Conservation (phyloP, 2,113 vertebrate species). For the Bungarus multicinctus region DNA sequence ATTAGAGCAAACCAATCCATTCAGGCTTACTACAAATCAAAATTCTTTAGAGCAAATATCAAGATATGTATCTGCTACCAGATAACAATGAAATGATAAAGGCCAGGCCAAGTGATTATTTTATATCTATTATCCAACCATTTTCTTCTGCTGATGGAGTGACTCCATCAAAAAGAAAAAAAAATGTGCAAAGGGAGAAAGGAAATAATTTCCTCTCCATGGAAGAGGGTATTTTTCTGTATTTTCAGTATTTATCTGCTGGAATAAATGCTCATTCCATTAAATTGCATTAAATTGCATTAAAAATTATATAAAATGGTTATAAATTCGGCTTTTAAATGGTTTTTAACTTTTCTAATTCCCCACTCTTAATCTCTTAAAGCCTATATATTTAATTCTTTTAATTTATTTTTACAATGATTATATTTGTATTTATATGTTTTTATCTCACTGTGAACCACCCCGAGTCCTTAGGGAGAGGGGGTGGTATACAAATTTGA, state of each 20-base stretch:
- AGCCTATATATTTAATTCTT: too few relatives aligned
- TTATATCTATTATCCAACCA: background rate
- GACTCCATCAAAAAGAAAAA: background rate
- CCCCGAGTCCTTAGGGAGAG: too few relatives aligned
- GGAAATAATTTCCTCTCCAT: background rate
- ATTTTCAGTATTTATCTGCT: background rate
- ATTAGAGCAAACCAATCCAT: background rate
- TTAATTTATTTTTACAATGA: too few relatives aligned
- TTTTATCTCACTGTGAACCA: too few relatives aligned
- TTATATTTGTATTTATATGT: too few relatives aligned
- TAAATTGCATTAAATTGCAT: background rate
- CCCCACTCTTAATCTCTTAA: too few relatives aligned
- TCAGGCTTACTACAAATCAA: background rate
- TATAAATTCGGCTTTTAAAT: too few relatives aligned
- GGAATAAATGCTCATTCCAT: background rate
- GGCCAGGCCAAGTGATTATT: background rate
- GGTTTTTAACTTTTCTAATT: too few relatives aligned
- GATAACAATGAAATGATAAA: background rate
- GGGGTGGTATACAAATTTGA: too few relatives aligned
- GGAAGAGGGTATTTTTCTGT: background rate
- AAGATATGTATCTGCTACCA: background rate
- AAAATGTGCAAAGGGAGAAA: background rate
- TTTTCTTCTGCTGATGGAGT: background rate
- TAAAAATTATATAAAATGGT: too few relatives aligned
- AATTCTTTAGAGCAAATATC: background rate